These are phyloP conservation scores for Okapia johnstoni DNA, from an alignment of 2,113 vertebrate genomes.

Conservation along the genomic window DNA sequence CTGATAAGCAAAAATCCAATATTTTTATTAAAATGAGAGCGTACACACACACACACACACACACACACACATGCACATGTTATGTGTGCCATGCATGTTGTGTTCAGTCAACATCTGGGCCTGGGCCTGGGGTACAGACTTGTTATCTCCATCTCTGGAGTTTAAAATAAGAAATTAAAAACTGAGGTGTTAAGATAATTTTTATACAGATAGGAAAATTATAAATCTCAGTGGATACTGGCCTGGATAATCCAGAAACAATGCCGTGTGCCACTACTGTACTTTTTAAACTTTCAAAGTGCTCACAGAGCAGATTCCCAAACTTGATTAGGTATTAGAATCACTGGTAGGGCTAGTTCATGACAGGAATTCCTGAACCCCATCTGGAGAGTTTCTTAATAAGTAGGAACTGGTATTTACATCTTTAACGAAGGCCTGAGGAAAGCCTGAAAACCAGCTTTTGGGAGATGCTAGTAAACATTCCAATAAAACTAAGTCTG, in stretches of 20 bases:
- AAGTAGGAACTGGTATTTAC: background rate
- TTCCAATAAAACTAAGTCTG: background rate
- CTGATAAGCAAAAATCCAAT: background rate
- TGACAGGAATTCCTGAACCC: background rate
- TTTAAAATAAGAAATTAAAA: background rate
- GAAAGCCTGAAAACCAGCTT: background rate
- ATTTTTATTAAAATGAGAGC: background rate
- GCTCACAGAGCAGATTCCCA: background rate
- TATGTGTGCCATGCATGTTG: background rate
- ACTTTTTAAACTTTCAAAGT: background rate
- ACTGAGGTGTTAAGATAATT: background rate
- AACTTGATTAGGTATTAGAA: background rate
- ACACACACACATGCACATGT: rapidly evolving
- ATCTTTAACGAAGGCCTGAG: background rate
- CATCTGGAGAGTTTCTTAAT: background rate
- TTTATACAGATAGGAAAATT: background rate
- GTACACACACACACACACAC: no score
- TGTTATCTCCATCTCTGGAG: background rate
- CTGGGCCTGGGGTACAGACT: background rate
- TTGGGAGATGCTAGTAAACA: background rate
- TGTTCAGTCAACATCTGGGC: background rate
- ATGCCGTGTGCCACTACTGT: background rate
- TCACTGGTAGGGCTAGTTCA: background rate
- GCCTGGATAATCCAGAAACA: background rate
- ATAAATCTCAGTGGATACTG: background rate